Base-by-base conservation (phyloP, 2,113 vertebrate genomes). In the Scolopax mira region DNA sequence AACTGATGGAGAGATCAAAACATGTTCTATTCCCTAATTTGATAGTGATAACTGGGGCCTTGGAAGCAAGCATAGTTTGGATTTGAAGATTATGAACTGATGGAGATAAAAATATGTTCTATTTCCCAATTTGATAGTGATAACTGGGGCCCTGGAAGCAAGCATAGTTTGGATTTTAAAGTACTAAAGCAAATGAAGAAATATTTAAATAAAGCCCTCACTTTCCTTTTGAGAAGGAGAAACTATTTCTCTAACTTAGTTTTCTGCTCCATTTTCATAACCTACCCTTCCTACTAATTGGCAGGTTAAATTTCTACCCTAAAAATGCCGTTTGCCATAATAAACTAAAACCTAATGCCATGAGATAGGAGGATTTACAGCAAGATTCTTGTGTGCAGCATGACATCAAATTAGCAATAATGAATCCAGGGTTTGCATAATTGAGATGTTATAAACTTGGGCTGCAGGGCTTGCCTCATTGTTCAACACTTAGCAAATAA, bases 401-500 rank as follows among this genome's bases (percentile, higher is more conserved):
- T 71, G 80, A 83, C 51, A 90, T 64, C 87, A 67, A 83, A 92
- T 54, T n/a, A 52, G 78, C 57, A 86, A 87, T 65, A 93, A 92
- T 67, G 54, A 78, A 37, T 42, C 51, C 30, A 7, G 72, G 61
- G 30, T 82, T 80, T 71, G 85, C 41, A 51, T 72, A 95, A 92
- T 30, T 73, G 90, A 81, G 94, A 73, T 42, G 44, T 70, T 87
- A 71, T 46, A n/a, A 33, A 17, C 86, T 81, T 18, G 79, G 81
- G 86, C 93, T 85, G 80, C 54, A 96, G 77, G 72, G 79, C 52
- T 96, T 2, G 3, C 52, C 88, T 86, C 52, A 0, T 80, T 92
- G 80, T 87, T 93, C 85, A 67, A 10, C 57, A 64, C 82, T 93
- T 92, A 87, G 79, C 79, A 96, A 92, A 94, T 48, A 37, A 67